Evolutionary conservation across 2,113 vertebrate genomes (phyloP), one percentile per base, ranked within the genome.

Genomic region (cattle (Bos taurus)): DNA sequence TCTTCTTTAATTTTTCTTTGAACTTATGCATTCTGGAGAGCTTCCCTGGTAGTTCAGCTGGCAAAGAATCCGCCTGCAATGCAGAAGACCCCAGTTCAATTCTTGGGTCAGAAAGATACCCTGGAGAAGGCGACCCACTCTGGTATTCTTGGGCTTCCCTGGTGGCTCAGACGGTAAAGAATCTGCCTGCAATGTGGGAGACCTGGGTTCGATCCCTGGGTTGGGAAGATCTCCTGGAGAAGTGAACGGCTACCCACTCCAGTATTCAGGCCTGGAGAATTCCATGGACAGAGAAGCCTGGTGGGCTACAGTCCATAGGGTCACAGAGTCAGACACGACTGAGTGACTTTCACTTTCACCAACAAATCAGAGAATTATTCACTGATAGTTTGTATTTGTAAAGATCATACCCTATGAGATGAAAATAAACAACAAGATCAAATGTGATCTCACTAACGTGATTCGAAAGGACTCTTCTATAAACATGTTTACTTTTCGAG

Each of bases 401-500:
- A 94, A 96, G 87, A 92, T 46, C 50, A 48, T n/a, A 46, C 19
- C 16, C 6, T n/a, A 91, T 78, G 71, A 54, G 77, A n/a, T 50
- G 26, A 90, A 91, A 81, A 67, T n/a, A 95, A 80, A 64, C 57
- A 93, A 94, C 77, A 97, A 95, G 80, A 83, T 84, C 80, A 94
- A 97, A 90, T 87, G 77, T 43, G 50, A 88, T 87, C 85, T 95
- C 71, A 93, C 80, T 91, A 57, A 71, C 9, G 74, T 4, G 92
- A 92, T 94, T 96, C 60, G 40, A 90, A 92, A 92, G 62, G 83
- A 88, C 14, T 94, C 88, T 59, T 64, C 40, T 17, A 74, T 64
- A 93, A 96, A 97, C 5, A 14, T 80, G 59, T 95, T 96, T 89
- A 87, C 7, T 62, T 96, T 96, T 84, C 33, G 40, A 85, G 50